Evolutionary conservation across 2,888 invertebrate species (phyloP).

Genomic region (Falcaria lacertinaria): DNA sequence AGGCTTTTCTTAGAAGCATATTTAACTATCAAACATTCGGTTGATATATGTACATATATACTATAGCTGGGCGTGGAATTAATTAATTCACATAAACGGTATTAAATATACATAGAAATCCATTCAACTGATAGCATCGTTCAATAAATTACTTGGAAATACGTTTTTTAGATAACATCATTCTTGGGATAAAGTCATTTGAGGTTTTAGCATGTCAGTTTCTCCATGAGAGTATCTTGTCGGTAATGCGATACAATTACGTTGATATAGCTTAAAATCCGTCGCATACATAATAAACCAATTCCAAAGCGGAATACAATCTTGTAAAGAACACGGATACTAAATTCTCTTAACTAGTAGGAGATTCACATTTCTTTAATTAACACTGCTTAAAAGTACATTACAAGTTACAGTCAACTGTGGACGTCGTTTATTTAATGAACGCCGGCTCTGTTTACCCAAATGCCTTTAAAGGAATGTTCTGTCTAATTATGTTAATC

Average conservation of each 20-base stretch:
- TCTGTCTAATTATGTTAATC: constrained; percentile 74
- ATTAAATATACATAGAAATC: not conserved
- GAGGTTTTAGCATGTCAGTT: not conserved
- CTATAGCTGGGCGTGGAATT: too few species aligned
- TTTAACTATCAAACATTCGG: constrained; percentile 21
- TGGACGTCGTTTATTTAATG: constrained; percentile 33
- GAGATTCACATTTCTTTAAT: constrained; percentile 24
- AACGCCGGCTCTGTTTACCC: constrained; percentile 39
- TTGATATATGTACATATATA: not conserved
- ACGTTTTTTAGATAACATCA: not conserved
- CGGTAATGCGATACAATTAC: too few species aligned
- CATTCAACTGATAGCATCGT: not conserved
- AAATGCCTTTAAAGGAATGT: constrained; percentile 43
- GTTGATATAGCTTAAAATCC: too few species aligned
- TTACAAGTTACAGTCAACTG: constrained; percentile 39
- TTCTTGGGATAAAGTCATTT: not conserved
- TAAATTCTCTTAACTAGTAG: not conserved
- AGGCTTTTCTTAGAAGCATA: too few species aligned
- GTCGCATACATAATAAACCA: too few species aligned
- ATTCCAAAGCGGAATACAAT: not conserved
- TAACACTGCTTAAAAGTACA: constrained; percentile 47
- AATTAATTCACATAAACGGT: too few species aligned
- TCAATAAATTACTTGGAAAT: not conserved
- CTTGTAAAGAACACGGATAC: not conserved
- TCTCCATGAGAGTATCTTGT: too few species aligned